These are phyloP conservation scores for Philonicus albiceps DNA, from an alignment of 2,888 invertebrate species.

Conservation along the genomic window DNA sequence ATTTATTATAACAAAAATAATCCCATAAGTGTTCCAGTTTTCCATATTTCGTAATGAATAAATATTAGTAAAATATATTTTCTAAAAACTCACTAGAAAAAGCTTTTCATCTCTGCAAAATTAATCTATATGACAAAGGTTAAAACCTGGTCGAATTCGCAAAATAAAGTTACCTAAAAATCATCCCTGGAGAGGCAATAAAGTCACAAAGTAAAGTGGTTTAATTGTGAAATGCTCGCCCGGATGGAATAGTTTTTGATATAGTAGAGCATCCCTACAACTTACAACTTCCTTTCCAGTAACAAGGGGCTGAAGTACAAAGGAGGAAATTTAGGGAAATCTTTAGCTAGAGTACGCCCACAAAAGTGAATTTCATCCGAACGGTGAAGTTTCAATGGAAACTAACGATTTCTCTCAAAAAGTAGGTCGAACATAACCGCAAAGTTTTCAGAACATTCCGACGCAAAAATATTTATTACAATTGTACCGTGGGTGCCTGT, in stretches of 20 bases:
- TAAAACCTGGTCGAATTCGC: background rate
- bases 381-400: background rate
- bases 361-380: background rate
- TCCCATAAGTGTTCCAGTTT: no score
- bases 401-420: background rate
- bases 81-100: background rate
- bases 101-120: background rate
- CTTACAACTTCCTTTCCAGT: background rate
- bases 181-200: background rate
- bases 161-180: background rate
- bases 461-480: background rate
- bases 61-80: no score
- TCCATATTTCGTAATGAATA: no score
- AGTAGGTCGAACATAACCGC: background rate
- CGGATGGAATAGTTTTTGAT: background rate
- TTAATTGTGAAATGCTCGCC: background rate
- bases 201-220: background rate
- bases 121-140: background rate
- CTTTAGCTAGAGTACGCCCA: background rate
- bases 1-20: no score
- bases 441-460: background rate
- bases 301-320: background rate
- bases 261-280: background rate
- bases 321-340: background rate
- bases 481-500: background rate